These are phyloP conservation scores for Brachylomia viminalis DNA, from an alignment of 2,888 invertebrate genomes.

Conservation along the genomic window DNA sequence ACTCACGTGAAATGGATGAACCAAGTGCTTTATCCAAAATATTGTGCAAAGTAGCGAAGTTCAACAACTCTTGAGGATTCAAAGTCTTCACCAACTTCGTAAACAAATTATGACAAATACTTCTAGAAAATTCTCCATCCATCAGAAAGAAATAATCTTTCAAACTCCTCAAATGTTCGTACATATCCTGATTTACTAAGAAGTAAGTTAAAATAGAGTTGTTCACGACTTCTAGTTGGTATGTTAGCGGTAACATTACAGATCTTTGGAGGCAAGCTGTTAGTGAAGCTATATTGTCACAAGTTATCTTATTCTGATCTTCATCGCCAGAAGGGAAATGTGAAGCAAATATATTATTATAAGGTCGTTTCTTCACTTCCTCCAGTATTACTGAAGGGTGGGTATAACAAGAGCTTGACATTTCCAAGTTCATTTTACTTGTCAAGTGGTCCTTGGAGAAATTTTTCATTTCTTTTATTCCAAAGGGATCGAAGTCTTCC, in stretches of 20 bases:
- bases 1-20: conserved; percentile 92
- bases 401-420: conserved; percentile 79
- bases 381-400: conserved; percentile 84
- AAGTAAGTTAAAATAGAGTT: conserved; percentile 93
- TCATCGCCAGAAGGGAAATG: conserved; percentile 75
- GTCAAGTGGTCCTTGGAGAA: conserved; percentile 79
- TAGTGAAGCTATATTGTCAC: conserved; percentile 87
- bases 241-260: conserved; percentile 92
- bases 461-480: conserved; percentile 77
- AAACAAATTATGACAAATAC: conserved; percentile 93
- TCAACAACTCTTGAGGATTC: conserved; percentile 92
- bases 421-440: conserved; percentile 77
- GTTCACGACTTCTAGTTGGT: conserved; percentile 93
- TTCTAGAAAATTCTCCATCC: conserved; percentile 95
- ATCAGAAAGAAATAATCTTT: conserved; percentile 94
- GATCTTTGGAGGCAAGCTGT: conserved; percentile 92
- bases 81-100: conserved; percentile 92
- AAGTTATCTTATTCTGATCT: conserved; percentile 75
- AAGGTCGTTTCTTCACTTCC: conserved; percentile 85
- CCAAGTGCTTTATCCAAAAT: conserved; percentile 93
- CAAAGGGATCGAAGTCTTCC: conserved; percentile 86
- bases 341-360: conserved; percentile 82
- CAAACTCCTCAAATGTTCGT: conserved; percentile 93
- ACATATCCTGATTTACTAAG: conserved; percentile 92
- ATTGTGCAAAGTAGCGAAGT: conserved; percentile 92